A percentile compares a stretch with the other conserved stretches of the same genome.
These are phyloP conservation scores for Smittia sp. DNA, from an alignment of 2,888 invertebrate genomes.

Conservation along the genomic window DNA sequence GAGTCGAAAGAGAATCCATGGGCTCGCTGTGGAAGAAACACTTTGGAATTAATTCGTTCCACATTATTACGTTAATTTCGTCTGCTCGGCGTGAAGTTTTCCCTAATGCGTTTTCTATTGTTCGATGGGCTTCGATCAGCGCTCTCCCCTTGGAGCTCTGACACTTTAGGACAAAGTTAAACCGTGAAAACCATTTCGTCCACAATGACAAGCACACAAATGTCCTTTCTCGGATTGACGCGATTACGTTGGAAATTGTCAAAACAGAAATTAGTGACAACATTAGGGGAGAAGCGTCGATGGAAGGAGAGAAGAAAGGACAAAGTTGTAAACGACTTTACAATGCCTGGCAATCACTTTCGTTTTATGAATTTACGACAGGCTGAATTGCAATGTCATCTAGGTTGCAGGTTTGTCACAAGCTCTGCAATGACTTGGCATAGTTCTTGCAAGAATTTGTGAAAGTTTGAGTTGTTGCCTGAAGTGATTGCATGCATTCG, in stretches of 20 bases:
- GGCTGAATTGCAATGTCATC: background rate
- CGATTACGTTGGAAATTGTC: background rate
- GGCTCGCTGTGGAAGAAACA: background rate
- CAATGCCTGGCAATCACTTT: background rate
- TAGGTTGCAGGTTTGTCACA: too few relatives aligned
- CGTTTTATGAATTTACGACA: conserved; percentile 12
- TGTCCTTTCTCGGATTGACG: conserved; percentile 9
- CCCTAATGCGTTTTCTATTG: conserved; percentile 24
- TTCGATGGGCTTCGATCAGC: background rate
- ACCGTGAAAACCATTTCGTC: conserved; percentile 39
- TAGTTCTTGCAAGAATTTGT: too few relatives aligned
- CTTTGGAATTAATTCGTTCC: conserved; percentile 39
- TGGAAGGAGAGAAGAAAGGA: too few relatives aligned
- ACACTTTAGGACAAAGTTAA: conserved; percentile 24
- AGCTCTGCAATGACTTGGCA: too few relatives aligned
- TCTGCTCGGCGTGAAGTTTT: conserved; percentile 18
- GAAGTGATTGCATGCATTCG: too few relatives aligned
- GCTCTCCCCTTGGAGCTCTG: background rate
- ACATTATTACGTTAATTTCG: conserved; percentile 32
- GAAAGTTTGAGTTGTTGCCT: too few relatives aligned
- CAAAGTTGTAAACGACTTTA: background rate
- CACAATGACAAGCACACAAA: conserved; percentile 21
- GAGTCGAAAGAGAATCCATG: background rate
- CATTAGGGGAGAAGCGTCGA: too few relatives aligned
- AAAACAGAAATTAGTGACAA: conserved; percentile 12